Evolutionary conservation across 2,797 vertebrate genomes (phyloP).

Genomic region (Acrossocheilus fasciatus): DNA sequence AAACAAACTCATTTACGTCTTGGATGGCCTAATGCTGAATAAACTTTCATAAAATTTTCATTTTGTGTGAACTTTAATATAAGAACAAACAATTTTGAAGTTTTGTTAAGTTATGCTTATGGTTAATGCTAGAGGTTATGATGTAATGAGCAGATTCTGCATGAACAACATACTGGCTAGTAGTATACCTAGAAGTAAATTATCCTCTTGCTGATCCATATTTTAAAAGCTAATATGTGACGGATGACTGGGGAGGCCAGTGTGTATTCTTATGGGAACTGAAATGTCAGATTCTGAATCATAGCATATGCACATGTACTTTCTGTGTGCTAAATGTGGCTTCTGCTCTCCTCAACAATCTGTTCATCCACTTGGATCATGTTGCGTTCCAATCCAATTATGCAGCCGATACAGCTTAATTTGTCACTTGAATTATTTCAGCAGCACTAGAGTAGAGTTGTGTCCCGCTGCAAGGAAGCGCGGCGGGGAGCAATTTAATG

Average conservation of each 20-base stretch:
- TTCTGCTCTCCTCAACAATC: constrained; percentile 28
- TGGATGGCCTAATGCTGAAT: no score
- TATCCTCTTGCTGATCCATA: neutral
- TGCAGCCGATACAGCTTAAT: constrained; percentile 43
- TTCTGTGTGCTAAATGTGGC: constrained; percentile 30
- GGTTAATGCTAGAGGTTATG: neutral
- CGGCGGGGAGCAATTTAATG: constrained; percentile 47
- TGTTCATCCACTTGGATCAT: constrained; percentile 43
- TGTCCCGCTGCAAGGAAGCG: constrained; percentile 24
- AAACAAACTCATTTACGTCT: no score
- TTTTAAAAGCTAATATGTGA: constrained; percentile 2
- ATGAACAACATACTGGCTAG: no score
- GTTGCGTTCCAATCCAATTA: constrained; percentile 55
- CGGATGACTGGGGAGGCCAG: neutral
- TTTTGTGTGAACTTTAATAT: neutral
- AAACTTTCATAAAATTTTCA: neutral
- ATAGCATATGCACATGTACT: constrained; percentile 54
- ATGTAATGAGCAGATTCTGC: neutral
- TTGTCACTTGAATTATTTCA: constrained; percentile 60
- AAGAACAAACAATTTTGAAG: neutral
- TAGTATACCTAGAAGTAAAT: neutral
- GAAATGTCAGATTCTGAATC: constrained; percentile 4
- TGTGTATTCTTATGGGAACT: neutral
- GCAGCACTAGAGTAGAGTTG: neutral
- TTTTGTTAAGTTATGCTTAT: neutral